Conservation (phyloP, 2,113 vertebrate species). For the Hyaena hyaena region DNA sequence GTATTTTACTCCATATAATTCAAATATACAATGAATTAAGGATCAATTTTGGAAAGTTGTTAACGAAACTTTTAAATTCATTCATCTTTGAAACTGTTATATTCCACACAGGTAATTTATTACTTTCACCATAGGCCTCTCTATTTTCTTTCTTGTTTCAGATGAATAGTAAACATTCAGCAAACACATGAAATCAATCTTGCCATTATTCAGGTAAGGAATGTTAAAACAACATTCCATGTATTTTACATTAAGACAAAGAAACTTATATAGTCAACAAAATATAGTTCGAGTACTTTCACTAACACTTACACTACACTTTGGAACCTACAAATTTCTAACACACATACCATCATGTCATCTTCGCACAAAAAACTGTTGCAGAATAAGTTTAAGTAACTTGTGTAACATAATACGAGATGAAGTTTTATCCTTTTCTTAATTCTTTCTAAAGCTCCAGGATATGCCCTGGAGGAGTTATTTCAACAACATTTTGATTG, state of each 20-base stretch:
- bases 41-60: neutral
- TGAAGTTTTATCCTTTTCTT: neutral
- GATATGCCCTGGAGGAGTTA: neutral
- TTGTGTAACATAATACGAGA: neutral
- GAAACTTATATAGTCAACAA: neutral
- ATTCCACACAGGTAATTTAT: neutral
- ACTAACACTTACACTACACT: neutral
- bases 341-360: neutral
- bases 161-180: neutral
- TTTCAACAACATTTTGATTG: neutral
- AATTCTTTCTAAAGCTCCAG: conserved; percentile 9
- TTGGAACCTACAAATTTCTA: neutral
- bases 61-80: conserved; percentile 37
- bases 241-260: neutral
- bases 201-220: neutral
- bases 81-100: neutral
- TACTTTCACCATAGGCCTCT: neutral
- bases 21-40: neutral
- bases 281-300: neutral
- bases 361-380: neutral
- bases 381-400: neutral
- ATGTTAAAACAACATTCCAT: neutral
- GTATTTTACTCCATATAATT: neutral
- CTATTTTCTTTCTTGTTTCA: conserved; percentile 1
- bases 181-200: neutral